Conservation (phyloP, 2,797 vertebrate species). For the Margarornis squamiger region DNA sequence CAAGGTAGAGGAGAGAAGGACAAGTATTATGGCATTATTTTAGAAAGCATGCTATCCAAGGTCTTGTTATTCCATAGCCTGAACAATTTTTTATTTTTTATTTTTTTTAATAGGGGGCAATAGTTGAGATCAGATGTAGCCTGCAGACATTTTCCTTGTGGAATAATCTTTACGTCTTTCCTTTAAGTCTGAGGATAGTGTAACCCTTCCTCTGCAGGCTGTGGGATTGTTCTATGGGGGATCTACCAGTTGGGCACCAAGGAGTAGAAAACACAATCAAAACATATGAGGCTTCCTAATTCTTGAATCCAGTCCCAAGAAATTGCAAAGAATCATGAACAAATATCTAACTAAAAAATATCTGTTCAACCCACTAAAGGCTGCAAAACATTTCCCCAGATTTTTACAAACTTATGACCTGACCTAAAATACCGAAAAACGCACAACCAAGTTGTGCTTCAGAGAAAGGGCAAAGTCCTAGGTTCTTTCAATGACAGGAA, state of each 20-base stretch:
- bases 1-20: neutral
- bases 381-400: neutral
- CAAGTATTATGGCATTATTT: neutral
- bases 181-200: neutral
- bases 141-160: neutral
- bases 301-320: neutral
- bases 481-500: neutral
- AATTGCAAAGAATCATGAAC: neutral
- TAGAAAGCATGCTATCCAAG: neutral
- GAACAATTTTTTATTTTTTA: no score
- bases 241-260: neutral
- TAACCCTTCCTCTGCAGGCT: neutral
- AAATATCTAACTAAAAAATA: neutral
- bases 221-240: neutral
- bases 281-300: neutral
- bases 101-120: neutral
- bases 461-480: neutral
- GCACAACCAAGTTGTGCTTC: neutral
- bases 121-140: neutral
- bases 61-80: neutral
- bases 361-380: neutral
- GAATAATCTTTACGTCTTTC: neutral
- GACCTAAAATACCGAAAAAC: neutral
- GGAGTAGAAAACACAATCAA: neutral
- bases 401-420: neutral